These are phyloP conservation scores for Chamaetylas fuelleborni DNA, from an alignment of 2,113 vertebrate species.

Conservation along the genomic window DNA sequence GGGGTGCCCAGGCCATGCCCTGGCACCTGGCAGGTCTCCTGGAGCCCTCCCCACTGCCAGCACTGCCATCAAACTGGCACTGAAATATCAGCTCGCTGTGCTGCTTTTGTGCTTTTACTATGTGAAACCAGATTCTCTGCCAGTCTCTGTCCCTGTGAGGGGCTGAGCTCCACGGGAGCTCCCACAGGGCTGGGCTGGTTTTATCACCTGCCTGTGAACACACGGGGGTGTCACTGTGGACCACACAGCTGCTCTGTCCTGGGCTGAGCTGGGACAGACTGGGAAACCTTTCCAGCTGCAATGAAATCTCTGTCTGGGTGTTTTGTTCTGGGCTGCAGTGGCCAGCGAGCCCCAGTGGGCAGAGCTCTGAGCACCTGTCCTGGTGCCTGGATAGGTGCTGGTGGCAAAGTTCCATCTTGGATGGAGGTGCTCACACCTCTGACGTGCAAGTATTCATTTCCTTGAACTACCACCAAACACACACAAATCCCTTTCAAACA, in stretches of 20 bases:
- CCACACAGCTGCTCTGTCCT: neutral
- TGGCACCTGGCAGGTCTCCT: neutral
- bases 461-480: neutral
- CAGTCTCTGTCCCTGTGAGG: neutral
- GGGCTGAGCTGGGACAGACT: neutral
- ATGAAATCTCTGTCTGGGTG: neutral
- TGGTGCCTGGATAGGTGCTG: neutral
- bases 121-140: neutral
- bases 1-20: neutral
- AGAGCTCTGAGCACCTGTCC: neutral
- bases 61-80: neutral
- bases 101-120: neutral
- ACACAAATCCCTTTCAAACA: neutral
- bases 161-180: neutral
- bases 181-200: neutral
- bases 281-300: accelerated
- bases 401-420: neutral
- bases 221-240: neutral
- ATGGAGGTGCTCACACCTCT: neutral
- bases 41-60: neutral
- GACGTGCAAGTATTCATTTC: neutral
- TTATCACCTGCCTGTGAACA: neutral
- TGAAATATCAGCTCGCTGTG: accelerated
- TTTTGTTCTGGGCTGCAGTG: neutral
- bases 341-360: neutral